Base-by-base conservation (phyloP, 2,797 vertebrate species). In the Onychomys arenicola region DNA sequence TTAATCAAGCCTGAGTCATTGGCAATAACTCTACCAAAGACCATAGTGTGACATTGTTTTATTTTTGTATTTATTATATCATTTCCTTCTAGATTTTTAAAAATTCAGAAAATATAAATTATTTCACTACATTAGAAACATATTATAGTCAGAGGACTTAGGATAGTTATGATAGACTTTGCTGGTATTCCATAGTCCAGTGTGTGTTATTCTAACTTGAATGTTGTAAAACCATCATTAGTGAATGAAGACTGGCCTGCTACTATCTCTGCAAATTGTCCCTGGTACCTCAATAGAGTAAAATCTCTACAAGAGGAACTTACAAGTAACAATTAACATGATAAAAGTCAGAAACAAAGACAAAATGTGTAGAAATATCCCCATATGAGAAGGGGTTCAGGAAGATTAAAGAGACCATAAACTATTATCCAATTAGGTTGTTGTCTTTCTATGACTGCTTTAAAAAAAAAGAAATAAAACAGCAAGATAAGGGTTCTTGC, bases 1-100 rank as follows among this genome's bases (percentile, higher is more conserved):
- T 93, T 96, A 97, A 91, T 83, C 37, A 67, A 61, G 5, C 9
- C 37, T 87, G 43, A 94, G 61, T 95, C 16, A 95, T 37, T 88
- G 1, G 2, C 13, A 88, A 12, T 65, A 95, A 34, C 21, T 93
- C 63, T 77, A 91, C 65, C 43, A 8, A 75, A 14, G n/a, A 84
- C 49, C 8, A 88, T 13, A 91, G 91, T 96, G 21, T 89, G 6
- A 88, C 32, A 69, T 83, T 27, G 4, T 94, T 34, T 23, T 61
- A 1, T 59, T 97, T 84, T 65, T 65, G 37, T 52, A 37, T 76
- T 90, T 96, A 34, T 84, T 32, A 1, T 84, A 63, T 93, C 65
- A 37, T 23, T 93, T 91, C 23, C 71, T 49, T 75, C 27, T 77
- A 61, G 59, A 5, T 40, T 63, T 0, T 43, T 86, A 77, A 5